Evolutionary conservation across 2,797 vertebrate genomes (phyloP).

Genomic region (Ctenochaetus hawaiiensis): DNA sequence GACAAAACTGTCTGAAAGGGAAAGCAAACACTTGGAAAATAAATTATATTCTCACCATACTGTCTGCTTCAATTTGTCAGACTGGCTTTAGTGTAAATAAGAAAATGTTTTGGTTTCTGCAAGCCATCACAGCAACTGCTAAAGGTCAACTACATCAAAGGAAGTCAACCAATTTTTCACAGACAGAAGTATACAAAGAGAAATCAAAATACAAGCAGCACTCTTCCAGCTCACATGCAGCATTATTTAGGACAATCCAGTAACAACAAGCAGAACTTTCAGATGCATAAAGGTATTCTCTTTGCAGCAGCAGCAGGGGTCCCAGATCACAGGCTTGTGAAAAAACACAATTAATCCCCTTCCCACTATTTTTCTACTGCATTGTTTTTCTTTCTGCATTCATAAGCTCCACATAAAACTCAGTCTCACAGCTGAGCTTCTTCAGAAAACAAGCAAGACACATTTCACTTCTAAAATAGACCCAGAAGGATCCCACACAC

Average conservation of each 20-base stretch:
- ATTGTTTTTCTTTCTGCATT: slow-evolving; percentile 34
- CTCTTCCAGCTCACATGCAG: slow-evolving; percentile 10
- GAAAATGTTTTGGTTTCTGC: neutral
- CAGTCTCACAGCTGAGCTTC: slow-evolving; percentile 46
- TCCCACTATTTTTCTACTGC: slow-evolving; percentile 32
- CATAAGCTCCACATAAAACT: slow-evolving; percentile 46
- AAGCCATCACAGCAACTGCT: neutral
- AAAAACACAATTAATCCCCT: slow-evolving; percentile 56
- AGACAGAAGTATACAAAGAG: neutral
- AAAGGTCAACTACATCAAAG: slow-evolving; percentile 9
- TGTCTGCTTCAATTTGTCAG: neutral
- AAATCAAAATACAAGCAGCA: slow-evolving; percentile 17
- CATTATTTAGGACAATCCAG: slow-evolving; percentile 5
- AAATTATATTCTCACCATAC: neutral
- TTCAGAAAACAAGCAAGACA: slow-evolving; percentile 53
- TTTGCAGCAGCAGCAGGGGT: slow-evolving; percentile 38
- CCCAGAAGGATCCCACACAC: slow-evolving; percentile 47
- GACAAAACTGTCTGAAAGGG: neutral
- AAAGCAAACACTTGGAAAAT: neutral
- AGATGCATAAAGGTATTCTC: slow-evolving; percentile 7
- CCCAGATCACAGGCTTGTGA: slow-evolving; percentile 45
- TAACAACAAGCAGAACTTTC: slow-evolving; percentile 27
- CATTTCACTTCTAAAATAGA: slow-evolving; percentile 48
- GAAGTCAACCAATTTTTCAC: neutral
- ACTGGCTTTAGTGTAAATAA: neutral